Evolutionary conservation across 2,797 vertebrate genomes (phyloP).

Genomic region (Acomys russatus): DNA sequence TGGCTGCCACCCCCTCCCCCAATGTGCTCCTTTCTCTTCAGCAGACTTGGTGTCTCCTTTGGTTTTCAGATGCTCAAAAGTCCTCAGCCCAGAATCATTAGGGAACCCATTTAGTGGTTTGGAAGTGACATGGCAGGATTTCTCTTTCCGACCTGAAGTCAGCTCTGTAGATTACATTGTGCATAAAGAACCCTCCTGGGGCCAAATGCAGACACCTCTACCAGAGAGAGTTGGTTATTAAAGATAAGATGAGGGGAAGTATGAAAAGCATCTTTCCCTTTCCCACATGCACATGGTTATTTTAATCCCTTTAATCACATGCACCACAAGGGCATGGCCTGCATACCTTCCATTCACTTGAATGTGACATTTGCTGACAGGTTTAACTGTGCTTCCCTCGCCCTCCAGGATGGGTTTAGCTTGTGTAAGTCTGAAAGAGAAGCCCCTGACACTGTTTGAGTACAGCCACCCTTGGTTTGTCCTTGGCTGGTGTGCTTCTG

Average conservation of each 20-base stretch:
- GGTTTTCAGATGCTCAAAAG: slow-evolving; percentile 84
- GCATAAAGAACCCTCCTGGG: slow-evolving; percentile 26
- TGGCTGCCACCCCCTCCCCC: slow-evolving; percentile 67
- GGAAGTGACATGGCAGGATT: slow-evolving; percentile 82
- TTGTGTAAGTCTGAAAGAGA: neutral
- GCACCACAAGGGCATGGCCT: neutral
- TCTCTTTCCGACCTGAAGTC: slow-evolving; percentile 68
- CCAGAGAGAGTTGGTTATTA: slow-evolving; percentile 44
- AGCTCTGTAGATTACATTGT: slow-evolving; percentile 31
- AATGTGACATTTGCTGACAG: slow-evolving; percentile 35
- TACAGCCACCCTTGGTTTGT: neutral
- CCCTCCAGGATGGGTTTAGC: neutral
- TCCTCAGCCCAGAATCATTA: slow-evolving; percentile 81
- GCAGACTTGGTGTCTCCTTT: slow-evolving; percentile 84
- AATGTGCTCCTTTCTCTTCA: slow-evolving; percentile 76
- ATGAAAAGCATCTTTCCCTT: slow-evolving; percentile 62
- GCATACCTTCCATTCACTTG: slow-evolving; percentile 23
- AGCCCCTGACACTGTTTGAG: neutral
- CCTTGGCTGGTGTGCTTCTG: neutral
- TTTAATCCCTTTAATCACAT: slow-evolving; percentile 61
- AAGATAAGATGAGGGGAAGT: slow-evolving; percentile 53
- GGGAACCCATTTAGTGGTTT: slow-evolving; percentile 83
- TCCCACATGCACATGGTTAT: neutral
- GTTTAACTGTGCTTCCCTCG: neutral
- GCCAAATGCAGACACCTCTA: slow-evolving; percentile 28